Base-by-base conservation (phyloP, 2,888 invertebrate species). In the Hanleya hanleyi region DNA sequence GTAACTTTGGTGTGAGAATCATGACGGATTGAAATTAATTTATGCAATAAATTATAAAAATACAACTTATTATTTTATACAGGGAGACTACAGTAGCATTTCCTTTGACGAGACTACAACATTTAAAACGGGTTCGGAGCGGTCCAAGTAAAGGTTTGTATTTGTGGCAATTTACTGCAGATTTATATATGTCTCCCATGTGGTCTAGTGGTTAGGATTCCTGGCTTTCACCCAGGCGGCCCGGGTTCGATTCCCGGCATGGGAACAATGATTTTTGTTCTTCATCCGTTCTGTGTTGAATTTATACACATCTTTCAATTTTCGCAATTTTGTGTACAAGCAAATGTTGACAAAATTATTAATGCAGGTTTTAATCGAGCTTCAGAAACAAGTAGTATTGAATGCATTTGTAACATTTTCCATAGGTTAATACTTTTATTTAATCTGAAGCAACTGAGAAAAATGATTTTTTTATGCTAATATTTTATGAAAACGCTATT, bases 161-260 rank as follows among this genome's bases (percentile, higher is more conserved):
- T 22, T 7, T 22, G 18, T 29, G 29, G 3, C 4, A 18, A 7
- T 4, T 4, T 57, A 29, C 4, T 3, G 4, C 32, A 29, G 57
- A 22, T 12, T 41, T 41, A 41, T 41, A 18, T 41, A 41, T 41
- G 57, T 57, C 18, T 57, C 57, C 57, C 57, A 57, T 57, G 57
- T 57, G 57, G 57, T 57, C 57, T 57, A 57, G 57, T 57, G 57
- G 57, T 57, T 57, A 57, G 57, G 57, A 57, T 57, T 57, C 57
- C 57, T 57, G 57, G 57, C 57, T 57, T 57, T 57, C 57, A 57
- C 57, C 57, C 57, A 57, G 57, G 57, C 57, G 57, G 57, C 57
- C 57, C 57, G 57, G 57, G 57, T 57, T 57, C 57, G 57, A 57
- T 57, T 57, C 57, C 57, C 57, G 57, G 57, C 57, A 57, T 57